phyloP scores from a whole-genome alignment of 2,888 invertebrate genomes.

The Caenorhabditis imperialis region DNA sequence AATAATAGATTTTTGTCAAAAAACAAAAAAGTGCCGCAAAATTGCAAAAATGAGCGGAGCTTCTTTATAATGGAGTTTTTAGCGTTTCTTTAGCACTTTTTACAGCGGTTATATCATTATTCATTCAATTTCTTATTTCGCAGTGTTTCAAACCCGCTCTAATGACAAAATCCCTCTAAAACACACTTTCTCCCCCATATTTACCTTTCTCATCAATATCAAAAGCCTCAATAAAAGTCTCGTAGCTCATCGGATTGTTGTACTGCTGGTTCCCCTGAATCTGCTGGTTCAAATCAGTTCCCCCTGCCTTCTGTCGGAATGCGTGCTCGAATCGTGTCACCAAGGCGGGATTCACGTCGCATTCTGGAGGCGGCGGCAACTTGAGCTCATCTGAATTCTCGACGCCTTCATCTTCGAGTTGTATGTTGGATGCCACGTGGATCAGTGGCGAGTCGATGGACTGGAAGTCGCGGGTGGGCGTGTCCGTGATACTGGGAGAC shows the following conservation, averaged over 20 bases:
- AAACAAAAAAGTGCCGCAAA: too few species aligned
- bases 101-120: too few species aligned
- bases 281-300: slow-evolving; percentile 51
- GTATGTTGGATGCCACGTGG: too few species aligned
- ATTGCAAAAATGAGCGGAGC: too few species aligned
- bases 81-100: too few species aligned
- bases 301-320: slow-evolving; percentile 50
- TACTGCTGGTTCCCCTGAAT: slow-evolving; percentile 55
- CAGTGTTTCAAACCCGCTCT: too few species aligned
- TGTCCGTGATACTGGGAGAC: slow-evolving; percentile 18
- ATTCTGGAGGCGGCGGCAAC: slow-evolving; percentile 42
- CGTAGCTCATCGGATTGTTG: slow-evolving; percentile 66
- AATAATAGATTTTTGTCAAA: too few species aligned
- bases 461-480: slow-evolving; percentile 23
- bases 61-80: too few species aligned
- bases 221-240: slow-evolving; percentile 61
- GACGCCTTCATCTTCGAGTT: background rate
- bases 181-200: slow-evolving; percentile 1
- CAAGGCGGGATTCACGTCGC: slow-evolving; percentile 33
- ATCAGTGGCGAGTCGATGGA: too few species aligned
- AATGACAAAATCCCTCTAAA: background rate
- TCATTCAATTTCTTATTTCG: too few species aligned
- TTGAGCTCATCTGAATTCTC: slow-evolving; percentile 26
- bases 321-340: slow-evolving; percentile 36
- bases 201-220: slow-evolving; percentile 61